Conservation (phyloP, 1,140 invertebrate genomes). For the Orussus abietinus region DNA sequence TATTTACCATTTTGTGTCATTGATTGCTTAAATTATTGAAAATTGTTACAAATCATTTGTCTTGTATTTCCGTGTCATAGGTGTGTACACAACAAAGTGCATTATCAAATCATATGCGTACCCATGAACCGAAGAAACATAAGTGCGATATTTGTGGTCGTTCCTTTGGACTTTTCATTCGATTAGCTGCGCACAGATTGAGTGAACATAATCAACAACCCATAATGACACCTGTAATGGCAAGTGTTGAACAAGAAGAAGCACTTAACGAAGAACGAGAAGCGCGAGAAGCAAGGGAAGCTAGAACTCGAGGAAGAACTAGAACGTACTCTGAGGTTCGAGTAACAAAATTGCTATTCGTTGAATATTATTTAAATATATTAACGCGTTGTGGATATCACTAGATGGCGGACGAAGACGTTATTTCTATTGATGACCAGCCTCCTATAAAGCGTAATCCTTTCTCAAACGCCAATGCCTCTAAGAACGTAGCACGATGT, state of each 20-base stretch:
- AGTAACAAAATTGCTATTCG: not conserved
- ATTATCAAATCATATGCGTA: constrained; percentile 46
- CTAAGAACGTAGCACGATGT: constrained; percentile 36
- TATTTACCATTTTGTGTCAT: constrained; percentile 1
- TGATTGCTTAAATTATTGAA: constrained; percentile 5
- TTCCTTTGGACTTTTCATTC: constrained; percentile 39
- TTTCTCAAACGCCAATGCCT: constrained; percentile 13
- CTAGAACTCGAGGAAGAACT: constrained; percentile 21
- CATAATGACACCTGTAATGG: constrained; percentile 25
- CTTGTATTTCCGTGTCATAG: constrained; percentile 17
- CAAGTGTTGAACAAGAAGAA: constrained; percentile 39
- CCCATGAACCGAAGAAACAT: constrained; percentile 40
- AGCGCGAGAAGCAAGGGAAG: constrained; percentile 36
- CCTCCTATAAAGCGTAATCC: constrained; percentile 20
- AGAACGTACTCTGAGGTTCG: constrained; percentile 18
- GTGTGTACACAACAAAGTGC: constrained; percentile 43
- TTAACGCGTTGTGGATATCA: too few relatives aligned
- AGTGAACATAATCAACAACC: constrained; percentile 35
- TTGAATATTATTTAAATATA: not conserved
- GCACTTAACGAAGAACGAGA: constrained; percentile 39
- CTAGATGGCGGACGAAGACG: constrained; percentile 26
- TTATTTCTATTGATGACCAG: constrained; percentile 18
- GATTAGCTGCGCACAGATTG: constrained; percentile 34
- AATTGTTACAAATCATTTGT: constrained; percentile 1
- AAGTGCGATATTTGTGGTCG: constrained; percentile 44